Conservation (phyloP, 2,888 invertebrate species). For the Lathronympha strigana region DNA sequence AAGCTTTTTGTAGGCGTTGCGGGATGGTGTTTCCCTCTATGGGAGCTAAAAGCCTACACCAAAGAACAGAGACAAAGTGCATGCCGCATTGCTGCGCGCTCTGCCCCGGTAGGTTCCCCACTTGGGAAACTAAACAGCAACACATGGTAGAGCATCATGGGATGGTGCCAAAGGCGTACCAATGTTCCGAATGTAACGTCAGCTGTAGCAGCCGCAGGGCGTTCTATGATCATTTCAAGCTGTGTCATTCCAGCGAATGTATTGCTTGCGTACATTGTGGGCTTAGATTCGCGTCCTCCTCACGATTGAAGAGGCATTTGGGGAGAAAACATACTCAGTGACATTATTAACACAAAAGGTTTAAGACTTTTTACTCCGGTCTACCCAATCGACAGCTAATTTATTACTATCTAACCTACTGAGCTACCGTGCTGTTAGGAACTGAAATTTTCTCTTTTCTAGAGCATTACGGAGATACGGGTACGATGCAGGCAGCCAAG, state of each 20-base stretch:
- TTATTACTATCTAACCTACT: background rate
- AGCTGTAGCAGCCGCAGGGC: conserved; percentile 42
- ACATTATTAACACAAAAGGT: no score
- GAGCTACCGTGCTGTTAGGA: background rate
- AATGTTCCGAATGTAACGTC: conserved; percentile 44
- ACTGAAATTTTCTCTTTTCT: conserved; percentile 34
- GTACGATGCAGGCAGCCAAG: conserved; percentile 11
- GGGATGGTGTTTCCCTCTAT: conserved; percentile 37
- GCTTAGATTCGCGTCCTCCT: conserved; percentile 42
- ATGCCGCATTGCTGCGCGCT: conserved; percentile 43
- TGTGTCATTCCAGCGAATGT: conserved; percentile 46
- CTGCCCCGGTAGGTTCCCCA: conserved; percentile 46
- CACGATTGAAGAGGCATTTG: conserved; percentile 46
- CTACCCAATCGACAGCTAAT: no score
- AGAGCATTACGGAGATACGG: conserved; percentile 2
- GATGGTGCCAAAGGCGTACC: conserved; percentile 27
- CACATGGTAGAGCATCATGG: conserved; percentile 45
- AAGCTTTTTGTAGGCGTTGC: conserved; percentile 45
- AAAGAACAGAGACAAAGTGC: conserved; percentile 41
- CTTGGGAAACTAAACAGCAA: conserved; percentile 44
- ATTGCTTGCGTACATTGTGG: conserved; percentile 46
- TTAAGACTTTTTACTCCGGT: no score
- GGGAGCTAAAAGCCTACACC: conserved; percentile 36
- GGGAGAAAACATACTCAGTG: conserved; percentile 43
- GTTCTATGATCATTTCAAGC: conserved; percentile 48